These are phyloP conservation scores for Garrulus glandarius DNA, from an alignment of 2,797 vertebrate genomes.

Conservation along the genomic window DNA sequence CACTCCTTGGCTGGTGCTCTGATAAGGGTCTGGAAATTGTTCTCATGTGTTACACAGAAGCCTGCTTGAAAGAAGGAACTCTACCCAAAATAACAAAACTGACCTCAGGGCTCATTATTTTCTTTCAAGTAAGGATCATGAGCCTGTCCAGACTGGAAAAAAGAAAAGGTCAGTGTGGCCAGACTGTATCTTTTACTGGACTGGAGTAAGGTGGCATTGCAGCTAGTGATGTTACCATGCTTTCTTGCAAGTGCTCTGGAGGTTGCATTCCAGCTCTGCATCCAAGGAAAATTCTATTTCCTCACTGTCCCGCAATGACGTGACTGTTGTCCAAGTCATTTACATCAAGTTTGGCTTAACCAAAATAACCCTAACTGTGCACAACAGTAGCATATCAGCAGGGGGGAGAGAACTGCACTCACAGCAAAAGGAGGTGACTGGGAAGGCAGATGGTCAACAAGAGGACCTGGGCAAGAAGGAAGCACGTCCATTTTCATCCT, in stretches of 20 bases:
- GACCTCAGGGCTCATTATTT: constrained; percentile 8
- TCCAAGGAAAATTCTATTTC: background rate
- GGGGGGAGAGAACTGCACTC: background rate
- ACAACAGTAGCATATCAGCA: fast-evolving
- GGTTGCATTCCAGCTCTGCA: background rate
- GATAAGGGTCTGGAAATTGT: constrained; percentile 77
- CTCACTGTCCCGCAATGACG: background rate
- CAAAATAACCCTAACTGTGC: background rate
- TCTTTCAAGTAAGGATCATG: background rate
- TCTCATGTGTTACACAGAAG: constrained; percentile 62
- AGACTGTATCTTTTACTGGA: background rate
- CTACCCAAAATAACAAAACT: constrained; percentile 35
- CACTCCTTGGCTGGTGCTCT: constrained; percentile 71
- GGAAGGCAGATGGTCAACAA: background rate
- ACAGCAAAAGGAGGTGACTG: background rate
- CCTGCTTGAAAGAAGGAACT: constrained; percentile 49
- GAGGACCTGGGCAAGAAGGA: background rate
- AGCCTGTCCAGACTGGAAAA: background rate
- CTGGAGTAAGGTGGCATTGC: background rate
- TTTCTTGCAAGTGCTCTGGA: background rate
- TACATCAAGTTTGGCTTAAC: background rate
- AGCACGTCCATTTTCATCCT: background rate
- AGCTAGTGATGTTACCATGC: background rate
- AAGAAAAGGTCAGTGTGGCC: background rate
- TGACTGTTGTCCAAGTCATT: background rate